Base-by-base conservation (phyloP, 1,140 invertebrate genomes). In the Stenopsyche tienmushanensis region DNA sequence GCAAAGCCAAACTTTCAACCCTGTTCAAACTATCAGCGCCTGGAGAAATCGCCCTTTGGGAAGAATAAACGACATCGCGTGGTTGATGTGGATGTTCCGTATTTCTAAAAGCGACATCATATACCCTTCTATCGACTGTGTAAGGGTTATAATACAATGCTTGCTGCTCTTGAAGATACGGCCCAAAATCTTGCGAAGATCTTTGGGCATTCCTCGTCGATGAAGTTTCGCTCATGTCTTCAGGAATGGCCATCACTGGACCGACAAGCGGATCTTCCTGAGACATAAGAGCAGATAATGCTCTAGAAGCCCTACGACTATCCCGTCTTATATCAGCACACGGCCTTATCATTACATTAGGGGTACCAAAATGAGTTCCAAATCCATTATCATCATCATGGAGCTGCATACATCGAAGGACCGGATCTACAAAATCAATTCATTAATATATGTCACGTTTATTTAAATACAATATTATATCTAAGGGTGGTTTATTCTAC, bases 241-340 rank as follows among this genome's bases (percentile, higher is more conserved):
- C 57, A 3, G 25, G 57, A 26, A 60, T 18, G 1, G 57, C 18
- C 10, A 34, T 15, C 15, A 34, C 24, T 47, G 52, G 44, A 5
- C 42, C 3, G 1, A 45, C 60, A n/a, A 59, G 29, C 10, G 65
- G 15, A 41, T 69, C 67, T 50, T 69, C 67, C 50, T 69, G 63
- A 1, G 64, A 53, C 20, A 53, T 42, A 10, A 65, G 45, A 42
- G 67, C 50, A 13, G 68, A 70, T 15, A 70, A 45, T n/a, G 62
- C 57, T 50, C 68, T 64, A 2, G 68, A 70, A 8, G 68, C 62
- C 52, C 68, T 41, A 45, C 68, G 57, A n/a, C 54, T 52, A 23
- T 70, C 68, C 60, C 68, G 64, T 62, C 65, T 70, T 39, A 70
- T 70, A 34, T 70, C 68, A 18, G 68, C 68, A 21, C 68, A 70